Base-by-base conservation (phyloP, 2,888 invertebrate species). In the Isotomurus palustris region DNA sequence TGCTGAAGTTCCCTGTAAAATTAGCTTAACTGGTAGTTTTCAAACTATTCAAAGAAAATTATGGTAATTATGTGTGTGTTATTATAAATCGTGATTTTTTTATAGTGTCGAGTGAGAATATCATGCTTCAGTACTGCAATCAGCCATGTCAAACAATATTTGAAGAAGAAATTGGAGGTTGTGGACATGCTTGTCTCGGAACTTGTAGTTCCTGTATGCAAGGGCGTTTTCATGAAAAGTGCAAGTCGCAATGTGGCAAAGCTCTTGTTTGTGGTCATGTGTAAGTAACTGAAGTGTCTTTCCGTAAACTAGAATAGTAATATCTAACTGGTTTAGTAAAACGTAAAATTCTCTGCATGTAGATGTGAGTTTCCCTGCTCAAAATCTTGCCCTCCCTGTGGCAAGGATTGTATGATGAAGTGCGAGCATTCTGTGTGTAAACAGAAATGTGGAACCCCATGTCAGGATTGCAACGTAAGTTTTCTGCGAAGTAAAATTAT, bases 151-250 rank as follows among this genome's bases (percentile, higher is more conserved):
- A 29, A 10, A 51, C 53, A 32, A 28, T 17, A 3, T 62, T 64
- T 50, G 43, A 44, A 21, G 53, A 51, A 10, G 54, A 40, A 2
- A 55, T 50, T 14, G 62, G 56, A 14, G 65, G 62, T 2, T 67
- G 67, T 56, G 62, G 41, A 3, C 69, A 69, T 35, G 5, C 14
- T 0, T 69, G 56, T 57, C 12, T 77, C 77, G 68, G 83, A 38
- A 75, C 77, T 10, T 84, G 84, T 73, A 77, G 80, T 3, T 59
- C 72, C 44, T 85, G 85, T 73, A 73, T 67, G 28, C 81, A 81
- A 71, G 83, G 83, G 41, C 78, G 83, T n/a, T 73, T 85, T 53
- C 86, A 86, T 73, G 71, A 69, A n/a, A 32, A 32, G 32, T 32
- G 32, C 14, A 8, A 32, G 32, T 10, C 8, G 32, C 8, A 32